Percentiles rank a stretch among this genome's conserved stretches.
phyloP scores from a whole-genome alignment of 2,888 invertebrate species.

The Tipula confusa region DNA sequence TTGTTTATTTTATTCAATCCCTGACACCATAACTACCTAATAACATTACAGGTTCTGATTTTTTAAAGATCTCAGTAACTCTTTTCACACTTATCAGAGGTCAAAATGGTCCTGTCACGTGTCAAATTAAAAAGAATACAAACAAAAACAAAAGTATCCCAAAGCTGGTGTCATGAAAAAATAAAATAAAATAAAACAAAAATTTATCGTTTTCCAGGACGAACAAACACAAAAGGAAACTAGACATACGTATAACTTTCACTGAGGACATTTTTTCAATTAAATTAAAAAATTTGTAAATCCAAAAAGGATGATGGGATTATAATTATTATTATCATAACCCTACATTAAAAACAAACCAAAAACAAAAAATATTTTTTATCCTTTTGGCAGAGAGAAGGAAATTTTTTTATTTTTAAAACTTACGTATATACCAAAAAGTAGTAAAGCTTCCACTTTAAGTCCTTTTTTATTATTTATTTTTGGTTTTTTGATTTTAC shows the following conservation, averaged over 20 bases:
- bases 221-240: background rate
- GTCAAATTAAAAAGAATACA: too few species aligned
- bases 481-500: conserved; percentile 5
- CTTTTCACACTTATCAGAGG: too few species aligned
- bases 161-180: background rate
- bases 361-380: background rate
- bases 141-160: background rate
- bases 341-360: background rate
- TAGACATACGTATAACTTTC: background rate
- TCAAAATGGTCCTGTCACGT: too few species aligned
- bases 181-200: too few species aligned
- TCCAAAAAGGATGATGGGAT: background rate
- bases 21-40: too few species aligned
- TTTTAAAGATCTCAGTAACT: too few species aligned
- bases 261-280: background rate
- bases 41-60: too few species aligned
- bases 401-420: background rate
- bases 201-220: background rate
- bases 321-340: conserved; percentile 3
- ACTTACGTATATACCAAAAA: background rate
- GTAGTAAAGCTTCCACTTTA: background rate
- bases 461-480: background rate
- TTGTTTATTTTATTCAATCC: too few species aligned
- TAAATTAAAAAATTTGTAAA: conserved; percentile 17
- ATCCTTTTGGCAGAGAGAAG: background rate